phyloP scores from a whole-genome alignment of 2,113 vertebrate species.

The Elaphurus davidianus region DNA sequence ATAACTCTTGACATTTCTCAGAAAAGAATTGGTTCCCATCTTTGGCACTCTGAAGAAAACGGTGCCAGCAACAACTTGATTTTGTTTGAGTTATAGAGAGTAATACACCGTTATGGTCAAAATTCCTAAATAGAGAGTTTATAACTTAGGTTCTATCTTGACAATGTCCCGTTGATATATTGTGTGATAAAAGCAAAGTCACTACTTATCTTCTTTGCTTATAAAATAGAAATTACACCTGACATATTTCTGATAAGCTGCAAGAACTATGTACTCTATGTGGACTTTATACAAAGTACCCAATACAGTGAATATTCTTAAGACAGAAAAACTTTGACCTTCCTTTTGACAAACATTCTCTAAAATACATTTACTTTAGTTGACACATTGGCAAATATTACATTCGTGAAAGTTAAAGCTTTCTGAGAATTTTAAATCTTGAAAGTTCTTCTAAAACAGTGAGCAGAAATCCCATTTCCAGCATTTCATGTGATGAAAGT shows the following conservation, averaged over 20 bases:
- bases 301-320: not conserved
- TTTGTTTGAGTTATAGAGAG: slow-evolving; percentile 6
- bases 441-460: not conserved
- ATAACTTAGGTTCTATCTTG: not conserved
- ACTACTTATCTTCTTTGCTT: not conserved
- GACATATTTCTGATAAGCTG: not conserved
- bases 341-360: not conserved
- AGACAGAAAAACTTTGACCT: not conserved
- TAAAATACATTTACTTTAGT: not conserved
- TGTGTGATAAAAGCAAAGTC: not conserved
- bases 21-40: not conserved
- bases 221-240: not conserved
- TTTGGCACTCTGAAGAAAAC: not conserved
- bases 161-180: not conserved
- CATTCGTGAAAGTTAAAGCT: not conserved
- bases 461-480: not conserved
- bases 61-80: not conserved
- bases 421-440: not conserved
- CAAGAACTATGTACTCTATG: not conserved
- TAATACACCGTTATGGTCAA: not conserved
- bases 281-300: not conserved
- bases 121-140: not conserved
- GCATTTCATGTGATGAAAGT: not conserved
- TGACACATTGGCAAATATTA: not conserved
- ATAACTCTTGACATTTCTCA: not conserved